These are phyloP conservation scores for Lepilemur septentrionalis DNA, from an alignment of 2,797 vertebrate genomes.

Conservation along the genomic window DNA sequence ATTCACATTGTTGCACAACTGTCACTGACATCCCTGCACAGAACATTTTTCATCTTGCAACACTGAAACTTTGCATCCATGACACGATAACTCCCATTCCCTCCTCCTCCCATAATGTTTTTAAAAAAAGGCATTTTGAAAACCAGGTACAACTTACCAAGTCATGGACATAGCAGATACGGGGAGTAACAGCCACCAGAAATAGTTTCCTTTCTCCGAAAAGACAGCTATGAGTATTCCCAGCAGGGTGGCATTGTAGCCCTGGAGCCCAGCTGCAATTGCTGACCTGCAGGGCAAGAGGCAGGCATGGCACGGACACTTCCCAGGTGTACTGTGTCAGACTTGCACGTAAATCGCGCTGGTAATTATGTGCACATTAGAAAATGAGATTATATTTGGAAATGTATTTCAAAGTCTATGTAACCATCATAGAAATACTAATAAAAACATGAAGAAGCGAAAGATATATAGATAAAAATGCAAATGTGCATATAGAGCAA, in stretches of 20 bases:
- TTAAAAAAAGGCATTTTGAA: not conserved
- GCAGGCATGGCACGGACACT: fast-evolving
- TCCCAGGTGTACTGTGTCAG: not conserved
- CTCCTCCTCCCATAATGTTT: not conserved
- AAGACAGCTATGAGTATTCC: slow-evolving; percentile 95
- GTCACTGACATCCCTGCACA: not conserved
- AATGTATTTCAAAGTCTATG: not conserved
- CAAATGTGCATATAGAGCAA: not conserved
- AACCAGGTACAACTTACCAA: slow-evolving; percentile 88
- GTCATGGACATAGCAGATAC: slow-evolving; percentile 92
- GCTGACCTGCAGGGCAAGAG: slow-evolving; percentile 85
- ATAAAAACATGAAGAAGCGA: not conserved
- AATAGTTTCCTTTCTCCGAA: slow-evolving; percentile 91
- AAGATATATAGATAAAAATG: not conserved
- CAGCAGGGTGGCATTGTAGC: slow-evolving; percentile 96
- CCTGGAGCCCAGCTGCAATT: slow-evolving; percentile 93
- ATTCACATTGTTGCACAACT: not conserved
- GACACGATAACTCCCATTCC: not conserved
- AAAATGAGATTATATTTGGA: not conserved
- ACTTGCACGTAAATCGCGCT: not conserved
- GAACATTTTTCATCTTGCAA: not conserved
- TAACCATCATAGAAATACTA: not conserved
- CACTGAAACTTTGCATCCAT: not conserved
- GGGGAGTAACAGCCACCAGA: slow-evolving; percentile 96
- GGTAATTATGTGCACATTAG: not conserved